Evolutionary conservation across 1,140 invertebrate species (phyloP), one percentile per base, ranked within the genome.

Genomic region (Zaprionus ornatus): DNA sequence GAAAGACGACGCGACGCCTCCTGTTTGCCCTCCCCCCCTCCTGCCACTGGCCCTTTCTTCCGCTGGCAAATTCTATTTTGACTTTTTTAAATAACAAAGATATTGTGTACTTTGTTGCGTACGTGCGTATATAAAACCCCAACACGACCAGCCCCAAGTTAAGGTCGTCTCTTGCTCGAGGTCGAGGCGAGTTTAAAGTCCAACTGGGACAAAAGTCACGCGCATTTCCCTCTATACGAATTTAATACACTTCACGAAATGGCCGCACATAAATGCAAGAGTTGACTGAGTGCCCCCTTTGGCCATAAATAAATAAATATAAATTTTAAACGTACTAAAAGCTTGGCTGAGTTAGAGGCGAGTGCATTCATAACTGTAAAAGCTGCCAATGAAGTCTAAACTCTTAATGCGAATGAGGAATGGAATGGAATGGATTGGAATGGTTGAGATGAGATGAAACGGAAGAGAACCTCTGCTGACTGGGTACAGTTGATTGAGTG

Each of bases 1-100:
- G 81, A 77, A 80, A 84, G 83, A 84, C 81, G 65, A 61, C 60
- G 21, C 17, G 17, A 56, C 48, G 27, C 56, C 55, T 17, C 59
- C 29, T 10, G 29, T 32, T 32, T 74, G 37, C 40, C n/a, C 9
- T 3, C 0, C 5, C 15, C 15, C 5, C 15, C 1, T 6, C 40
- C 40, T 17, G 1, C 5, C 2, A n/a, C 40, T 45, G n/a, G 2
- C n/a, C n/a, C 2, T 45, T 17, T 3, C 40, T 17, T 17, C 7
- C 0, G n/a, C n/a, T 45, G 52, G 73, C 29, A 62, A 74, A 57
- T 61, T 74, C 52, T 62, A 74, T 75, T 75, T 71, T 42, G 72
- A 68, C 64, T 65, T 72, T 55, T 65, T 62, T 29, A 32, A 56
- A 66, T 55, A 66, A 66, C 32, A 66, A 45, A 67, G 64, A 67